phyloP scores from a whole-genome alignment of 1,140 invertebrate species.

The Venustaconcha ellipsiformis region DNA sequence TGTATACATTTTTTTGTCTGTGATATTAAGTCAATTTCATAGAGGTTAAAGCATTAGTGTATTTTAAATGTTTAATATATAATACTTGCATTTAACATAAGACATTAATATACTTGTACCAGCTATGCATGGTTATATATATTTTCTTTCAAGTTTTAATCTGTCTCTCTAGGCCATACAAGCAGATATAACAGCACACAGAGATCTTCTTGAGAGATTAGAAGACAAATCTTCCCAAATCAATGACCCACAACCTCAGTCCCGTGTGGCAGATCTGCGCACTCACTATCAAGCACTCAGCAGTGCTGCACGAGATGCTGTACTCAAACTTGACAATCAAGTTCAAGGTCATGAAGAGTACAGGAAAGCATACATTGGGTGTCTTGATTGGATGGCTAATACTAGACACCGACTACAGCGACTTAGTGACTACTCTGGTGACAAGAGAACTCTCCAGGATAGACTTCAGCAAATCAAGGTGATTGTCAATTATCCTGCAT shows the following conservation, averaged over 20 bases:
- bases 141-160: not conserved
- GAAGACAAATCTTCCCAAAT: slow-evolving; percentile 54
- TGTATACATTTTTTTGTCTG: not conserved
- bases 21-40: not conserved
- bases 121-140: not conserved
- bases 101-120: not conserved
- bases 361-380: slow-evolving; percentile 83
- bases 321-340: slow-evolving; percentile 80
- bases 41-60: too few species aligned
- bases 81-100: not conserved
- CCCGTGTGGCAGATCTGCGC: slow-evolving; percentile 47
- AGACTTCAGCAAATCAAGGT: slow-evolving; percentile 82
- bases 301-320: slow-evolving; percentile 40
- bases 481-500: not conserved
- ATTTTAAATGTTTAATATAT: too few species aligned
- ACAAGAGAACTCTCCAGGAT: slow-evolving; percentile 82
- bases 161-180: slow-evolving; percentile 46
- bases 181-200: slow-evolving; percentile 54
- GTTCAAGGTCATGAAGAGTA: slow-evolving; percentile 90
- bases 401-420: slow-evolving; percentile 86
- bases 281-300: slow-evolving; percentile 43
- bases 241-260: slow-evolving; percentile 49
- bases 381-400: slow-evolving; percentile 89
- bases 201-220: slow-evolving; percentile 52
- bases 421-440: slow-evolving; percentile 81